Conservation (phyloP, 1,140 invertebrate species). For the Adelges cooleyi region DNA sequence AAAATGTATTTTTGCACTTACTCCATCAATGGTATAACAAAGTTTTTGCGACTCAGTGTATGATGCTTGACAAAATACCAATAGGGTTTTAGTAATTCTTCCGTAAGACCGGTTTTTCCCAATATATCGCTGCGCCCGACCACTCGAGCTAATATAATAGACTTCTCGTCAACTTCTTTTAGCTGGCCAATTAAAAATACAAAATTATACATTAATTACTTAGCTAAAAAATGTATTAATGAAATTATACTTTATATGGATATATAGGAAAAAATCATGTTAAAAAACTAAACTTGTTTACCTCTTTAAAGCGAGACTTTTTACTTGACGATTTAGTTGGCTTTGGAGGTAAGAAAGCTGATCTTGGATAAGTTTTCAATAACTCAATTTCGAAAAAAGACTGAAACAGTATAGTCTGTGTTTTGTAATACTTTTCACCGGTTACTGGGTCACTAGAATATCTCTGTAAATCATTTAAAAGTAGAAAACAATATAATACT, state of each 20-base stretch:
- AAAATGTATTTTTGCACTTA: no score
- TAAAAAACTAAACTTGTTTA: no score
- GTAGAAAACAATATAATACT: no score
- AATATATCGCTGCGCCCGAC: neutral
- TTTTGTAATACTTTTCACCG: constrained; percentile 10
- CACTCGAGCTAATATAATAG: neutral
- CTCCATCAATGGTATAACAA: constrained; percentile 21
- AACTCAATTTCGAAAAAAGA: neutral
- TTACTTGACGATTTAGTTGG: neutral
- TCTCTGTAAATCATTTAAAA: neutral
- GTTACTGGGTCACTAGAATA: constrained; percentile 5
- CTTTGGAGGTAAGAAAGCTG: constrained; percentile 14
- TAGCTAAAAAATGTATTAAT: neutral
- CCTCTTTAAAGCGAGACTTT: neutral
- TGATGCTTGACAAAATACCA: constrained; percentile 25
- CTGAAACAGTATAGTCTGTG: constrained; percentile 16
- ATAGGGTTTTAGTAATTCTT: constrained; percentile 16
- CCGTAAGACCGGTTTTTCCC: neutral
- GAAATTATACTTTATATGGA: no score
- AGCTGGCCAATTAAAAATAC: neutral
- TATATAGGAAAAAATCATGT: no score
- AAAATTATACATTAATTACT: neutral
- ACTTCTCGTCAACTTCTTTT: constrained; percentile 9
- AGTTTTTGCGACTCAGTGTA: constrained; percentile 20
- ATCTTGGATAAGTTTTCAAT: constrained; percentile 13